Evolutionary conservation across 2,888 invertebrate genomes (phyloP).

Genomic region (Girardia tigrina): DNA sequence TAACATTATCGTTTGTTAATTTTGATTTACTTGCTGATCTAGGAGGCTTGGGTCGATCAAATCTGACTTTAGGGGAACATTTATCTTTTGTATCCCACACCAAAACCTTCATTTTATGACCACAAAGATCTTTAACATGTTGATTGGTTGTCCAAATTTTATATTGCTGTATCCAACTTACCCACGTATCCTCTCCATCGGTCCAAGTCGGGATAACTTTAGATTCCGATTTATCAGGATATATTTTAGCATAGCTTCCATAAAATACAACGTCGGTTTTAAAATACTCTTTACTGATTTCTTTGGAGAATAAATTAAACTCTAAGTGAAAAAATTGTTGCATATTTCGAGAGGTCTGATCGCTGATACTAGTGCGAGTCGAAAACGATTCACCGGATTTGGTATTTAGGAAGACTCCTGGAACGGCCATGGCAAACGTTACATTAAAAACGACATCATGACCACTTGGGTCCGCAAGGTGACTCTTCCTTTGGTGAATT

Average conservation of each 20-base stretch:
- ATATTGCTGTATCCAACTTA: slow-evolving; percentile 41
- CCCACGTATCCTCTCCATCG: slow-evolving; percentile 47
- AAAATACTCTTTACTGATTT: slow-evolving; percentile 40
- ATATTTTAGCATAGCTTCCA: slow-evolving; percentile 47
- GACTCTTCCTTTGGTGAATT: not conserved
- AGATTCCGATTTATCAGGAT: slow-evolving; percentile 45
- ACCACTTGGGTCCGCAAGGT: not conserved
- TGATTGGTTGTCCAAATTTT: slow-evolving; percentile 45
- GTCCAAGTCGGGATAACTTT: slow-evolving; percentile 47
- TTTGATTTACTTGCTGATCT: not conserved
- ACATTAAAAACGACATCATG: not conserved
- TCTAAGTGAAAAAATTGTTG: not conserved
- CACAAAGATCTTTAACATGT: slow-evolving; percentile 43
- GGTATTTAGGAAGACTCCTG: not conserved
- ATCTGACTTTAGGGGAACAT: slow-evolving; percentile 44
- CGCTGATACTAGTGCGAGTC: not conserved
- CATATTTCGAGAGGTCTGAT: not conserved
- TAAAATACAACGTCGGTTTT: slow-evolving; percentile 47
- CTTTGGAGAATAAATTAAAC: not conserved
- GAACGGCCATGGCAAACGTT: not conserved
- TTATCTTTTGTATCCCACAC: slow-evolving; percentile 50
- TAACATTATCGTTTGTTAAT: not conserved
- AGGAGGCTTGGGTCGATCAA: slow-evolving; percentile 42
- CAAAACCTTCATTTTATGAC: slow-evolving; percentile 44
- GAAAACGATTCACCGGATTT: not conserved